These are phyloP conservation scores for Odocoileus virginianus DNA, from an alignment of 2,113 vertebrate species.

Conservation along the genomic window DNA sequence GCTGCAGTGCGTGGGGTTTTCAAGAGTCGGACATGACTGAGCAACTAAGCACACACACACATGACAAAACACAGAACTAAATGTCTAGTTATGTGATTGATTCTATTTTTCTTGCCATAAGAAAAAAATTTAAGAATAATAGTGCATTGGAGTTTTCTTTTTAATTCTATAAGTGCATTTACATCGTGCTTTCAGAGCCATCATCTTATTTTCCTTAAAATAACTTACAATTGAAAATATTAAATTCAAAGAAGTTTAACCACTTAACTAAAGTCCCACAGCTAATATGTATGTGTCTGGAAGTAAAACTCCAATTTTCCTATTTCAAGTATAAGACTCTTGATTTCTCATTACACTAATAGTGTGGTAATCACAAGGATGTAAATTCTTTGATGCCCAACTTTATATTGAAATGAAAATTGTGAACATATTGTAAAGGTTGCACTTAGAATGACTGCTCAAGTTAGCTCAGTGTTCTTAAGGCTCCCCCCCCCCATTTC, in stretches of 20 bases:
- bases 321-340: neutral
- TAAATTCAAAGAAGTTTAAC: neutral
- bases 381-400: neutral
- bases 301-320: neutral
- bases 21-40: neutral
- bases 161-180: neutral
- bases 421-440: neutral
- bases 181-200: neutral
- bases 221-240: neutral
- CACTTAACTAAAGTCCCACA: neutral
- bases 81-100: neutral
- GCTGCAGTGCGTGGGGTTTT: neutral
- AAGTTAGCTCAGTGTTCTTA: neutral
- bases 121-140: neutral
- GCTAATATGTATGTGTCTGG: neutral
- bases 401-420: neutral
- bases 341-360: neutral
- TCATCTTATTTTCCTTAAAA: neutral
- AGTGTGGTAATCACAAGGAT: neutral
- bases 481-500: neutral
- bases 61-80: neutral
- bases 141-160: neutral
- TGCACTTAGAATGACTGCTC: neutral
- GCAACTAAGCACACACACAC: accelerated
- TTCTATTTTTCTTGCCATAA: neutral